Base-by-base conservation (phyloP, 2,797 vertebrate genomes). In the Protonibea diacanthus region DNA sequence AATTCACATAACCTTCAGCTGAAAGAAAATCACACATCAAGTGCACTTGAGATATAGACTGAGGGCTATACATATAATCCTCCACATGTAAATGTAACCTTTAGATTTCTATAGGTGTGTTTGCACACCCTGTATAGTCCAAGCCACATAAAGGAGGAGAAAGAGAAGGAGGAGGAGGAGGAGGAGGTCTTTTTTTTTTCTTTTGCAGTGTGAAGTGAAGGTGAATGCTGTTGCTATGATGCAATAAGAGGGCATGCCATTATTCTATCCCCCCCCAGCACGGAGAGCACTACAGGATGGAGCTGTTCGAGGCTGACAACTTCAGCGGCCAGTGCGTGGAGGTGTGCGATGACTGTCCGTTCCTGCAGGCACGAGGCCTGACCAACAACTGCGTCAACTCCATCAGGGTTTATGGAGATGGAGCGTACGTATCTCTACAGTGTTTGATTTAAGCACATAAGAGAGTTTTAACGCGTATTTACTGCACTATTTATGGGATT, bases 281-380 rank as follows among this genome's bases (percentile, higher is more conserved):
- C 0, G 96, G 97, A 3, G 96, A 97, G 80, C 94, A 97, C 77
- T 97, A 96, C 90, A 93, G 95, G 77, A 92, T 97, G 4, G 93
- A 97, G 91, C 91, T 97, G 89, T 97, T 96, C 0, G 96, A 97
- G 65, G 96, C 90, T 21, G 94, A 92, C 86, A 94, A 95, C 73
- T 97, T 97, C 64, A 86, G 81, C 0, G 96, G 96, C 67, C 95
- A 95, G 91, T 93, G 95, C 64, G 91, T 97, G 93, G 96, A 97
- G 92, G 88, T 97, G 73, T 91, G 92, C 0, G 95, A 97, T 0
- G 96, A 97, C 86, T 96, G 96, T 82, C 95, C 97, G 7, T 96
- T 96, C 89, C 95, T 98, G 72, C 96, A 95, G 77, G 92, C 94
- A 5, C 87, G 83, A 40, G 96, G 96, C 85, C 96, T 97, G 94